Evolutionary conservation across 2,888 invertebrate genomes (phyloP).

Genomic region (Apomyelois bistriatella): DNA sequence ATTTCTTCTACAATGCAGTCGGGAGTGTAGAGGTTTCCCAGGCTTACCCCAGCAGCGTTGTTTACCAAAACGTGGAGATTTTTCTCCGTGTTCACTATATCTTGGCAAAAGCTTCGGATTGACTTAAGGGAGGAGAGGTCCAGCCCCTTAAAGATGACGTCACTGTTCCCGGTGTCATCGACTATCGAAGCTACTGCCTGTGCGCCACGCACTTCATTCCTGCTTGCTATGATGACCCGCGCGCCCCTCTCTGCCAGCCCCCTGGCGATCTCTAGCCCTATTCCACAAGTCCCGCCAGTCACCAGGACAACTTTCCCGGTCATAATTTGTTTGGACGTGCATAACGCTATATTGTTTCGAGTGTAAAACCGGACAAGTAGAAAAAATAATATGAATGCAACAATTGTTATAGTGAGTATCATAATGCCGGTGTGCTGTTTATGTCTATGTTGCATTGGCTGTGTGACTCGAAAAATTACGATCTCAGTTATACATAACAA

Average conservation of each 20-base stretch:
- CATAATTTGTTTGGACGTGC: not conserved
- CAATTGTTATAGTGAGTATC: too few species aligned
- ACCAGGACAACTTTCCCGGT: constrained; percentile 25
- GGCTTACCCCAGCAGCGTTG: not conserved
- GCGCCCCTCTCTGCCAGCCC: constrained; percentile 44
- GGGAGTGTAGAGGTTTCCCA: not conserved
- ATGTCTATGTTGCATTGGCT: too few species aligned
- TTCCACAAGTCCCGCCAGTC: constrained; percentile 35
- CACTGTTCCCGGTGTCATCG: constrained; percentile 23
- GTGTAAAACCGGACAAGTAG: not conserved
- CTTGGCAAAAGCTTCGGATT: not conserved
- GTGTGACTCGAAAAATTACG: too few species aligned
- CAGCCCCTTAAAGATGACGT: constrained; percentile 26
- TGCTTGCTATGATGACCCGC: constrained; percentile 45
- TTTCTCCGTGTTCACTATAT: not conserved
- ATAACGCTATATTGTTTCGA: not conserved
- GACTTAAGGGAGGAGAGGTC: constrained; percentile 40
- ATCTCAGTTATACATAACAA: too few species aligned
- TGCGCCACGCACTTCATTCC: constrained; percentile 34
- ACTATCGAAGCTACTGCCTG: constrained; percentile 27
- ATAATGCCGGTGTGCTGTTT: too few species aligned
- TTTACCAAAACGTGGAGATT: constrained; percentile 1
- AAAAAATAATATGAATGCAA: not conserved
- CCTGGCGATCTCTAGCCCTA: constrained; percentile 48
- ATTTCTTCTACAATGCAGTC: constrained; percentile 81